phyloP scores from a whole-genome alignment of 2,888 invertebrate species.

The Xestia sexstrigata region DNA sequence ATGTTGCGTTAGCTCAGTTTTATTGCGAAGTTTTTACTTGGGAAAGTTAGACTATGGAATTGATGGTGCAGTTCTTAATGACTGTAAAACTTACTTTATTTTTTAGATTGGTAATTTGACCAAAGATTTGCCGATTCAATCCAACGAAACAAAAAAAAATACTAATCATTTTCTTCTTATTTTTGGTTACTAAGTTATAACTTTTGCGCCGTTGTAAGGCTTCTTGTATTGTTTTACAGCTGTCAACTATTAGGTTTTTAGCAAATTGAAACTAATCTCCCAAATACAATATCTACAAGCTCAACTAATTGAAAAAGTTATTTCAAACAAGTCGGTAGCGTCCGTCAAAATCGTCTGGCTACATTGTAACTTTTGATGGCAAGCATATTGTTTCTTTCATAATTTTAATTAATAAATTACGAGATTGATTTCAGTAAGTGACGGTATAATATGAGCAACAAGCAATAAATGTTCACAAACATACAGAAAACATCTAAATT shows the following conservation, averaged over 20 bases:
- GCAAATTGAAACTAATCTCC: not conserved
- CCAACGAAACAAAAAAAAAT: not conserved
- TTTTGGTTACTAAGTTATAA: not conserved
- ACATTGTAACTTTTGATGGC: not conserved
- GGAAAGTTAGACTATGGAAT: not conserved
- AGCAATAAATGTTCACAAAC: not conserved
- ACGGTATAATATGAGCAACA: not conserved
- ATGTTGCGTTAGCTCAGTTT: slow-evolving; percentile 37
- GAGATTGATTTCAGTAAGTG: slow-evolving; percentile 12
- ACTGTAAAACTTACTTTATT: not conserved
- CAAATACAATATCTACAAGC: slow-evolving; percentile 13
- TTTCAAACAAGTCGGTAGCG: slow-evolving; percentile 11
- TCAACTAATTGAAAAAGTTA: slow-evolving; percentile 31
- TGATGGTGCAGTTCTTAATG: slow-evolving; percentile 11
- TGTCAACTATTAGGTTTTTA: not conserved
- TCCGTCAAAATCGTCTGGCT: slow-evolving; percentile 1
- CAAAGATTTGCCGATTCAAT: not conserved
- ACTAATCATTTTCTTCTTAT: not conserved
- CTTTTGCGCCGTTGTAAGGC: not conserved
- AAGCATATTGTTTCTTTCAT: not conserved
- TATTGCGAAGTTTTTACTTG: slow-evolving; percentile 25
- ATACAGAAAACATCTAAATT: not conserved
- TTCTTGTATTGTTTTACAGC: not conserved
- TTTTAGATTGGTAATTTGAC: not conserved
- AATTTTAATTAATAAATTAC: not conserved